Evolutionary conservation across 2,888 invertebrate species (phyloP).

Genomic region (Sussaba pulchella): DNA sequence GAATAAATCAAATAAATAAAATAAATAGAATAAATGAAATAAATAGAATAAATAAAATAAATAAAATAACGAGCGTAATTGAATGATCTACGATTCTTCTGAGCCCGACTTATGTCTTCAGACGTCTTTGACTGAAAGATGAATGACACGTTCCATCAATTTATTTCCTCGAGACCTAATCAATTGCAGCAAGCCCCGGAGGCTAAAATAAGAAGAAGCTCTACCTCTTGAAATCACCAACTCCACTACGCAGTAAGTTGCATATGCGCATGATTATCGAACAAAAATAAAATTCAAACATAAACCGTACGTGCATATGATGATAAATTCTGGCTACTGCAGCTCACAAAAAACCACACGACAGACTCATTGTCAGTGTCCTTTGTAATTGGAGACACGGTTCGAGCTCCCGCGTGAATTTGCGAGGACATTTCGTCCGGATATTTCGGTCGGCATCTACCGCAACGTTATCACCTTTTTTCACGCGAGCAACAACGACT

Average conservation of each 20-base stretch:
- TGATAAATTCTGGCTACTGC: slow-evolving; percentile 18
- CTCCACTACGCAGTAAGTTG: slow-evolving; percentile 1
- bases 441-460: slow-evolving; percentile 23
- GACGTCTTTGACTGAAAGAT: too few relatives aligned
- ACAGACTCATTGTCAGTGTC: slow-evolving; percentile 35
- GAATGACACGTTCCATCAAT: too few relatives aligned
- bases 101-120: too few relatives aligned
- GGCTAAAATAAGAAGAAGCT: too few relatives aligned
- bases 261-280: not conserved
- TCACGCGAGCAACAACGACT: not conserved
- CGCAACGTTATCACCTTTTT: slow-evolving; percentile 15
- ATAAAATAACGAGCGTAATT: too few relatives aligned
- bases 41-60: too few relatives aligned
- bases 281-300: not conserved
- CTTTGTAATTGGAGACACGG: slow-evolving; percentile 30
- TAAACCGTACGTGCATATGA: too few relatives aligned
- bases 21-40: too few relatives aligned
- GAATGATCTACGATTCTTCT: too few relatives aligned
- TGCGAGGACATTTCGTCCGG: slow-evolving; percentile 13
- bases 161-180: too few relatives aligned
- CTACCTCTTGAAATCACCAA: slow-evolving; percentile 34
- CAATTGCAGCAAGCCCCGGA: too few relatives aligned
- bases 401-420: not conserved
- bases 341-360: slow-evolving; percentile 36
- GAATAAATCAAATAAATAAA: too few relatives aligned